phyloP scores from a whole-genome alignment of 1,140 invertebrate genomes.

The Solenopsis fugax region DNA sequence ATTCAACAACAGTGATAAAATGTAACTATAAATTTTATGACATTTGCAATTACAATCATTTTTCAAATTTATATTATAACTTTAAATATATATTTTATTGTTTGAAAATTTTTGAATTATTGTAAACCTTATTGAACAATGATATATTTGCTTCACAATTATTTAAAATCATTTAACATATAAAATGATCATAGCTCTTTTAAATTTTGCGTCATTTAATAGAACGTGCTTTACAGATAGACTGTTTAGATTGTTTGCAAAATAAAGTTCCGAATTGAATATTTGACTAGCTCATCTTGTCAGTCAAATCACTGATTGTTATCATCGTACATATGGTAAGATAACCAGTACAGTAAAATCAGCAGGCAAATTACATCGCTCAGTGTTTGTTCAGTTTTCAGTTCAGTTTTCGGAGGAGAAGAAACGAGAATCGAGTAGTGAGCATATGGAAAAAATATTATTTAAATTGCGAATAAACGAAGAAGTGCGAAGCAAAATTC shows the following conservation, averaged over 20 bases:
- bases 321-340: not conserved
- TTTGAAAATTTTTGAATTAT: not conserved
- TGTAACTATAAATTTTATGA: not conserved
- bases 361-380: not conserved
- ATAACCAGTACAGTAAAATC: not conserved
- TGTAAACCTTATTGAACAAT: not conserved
- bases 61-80: not conserved
- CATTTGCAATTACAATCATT: not conserved
- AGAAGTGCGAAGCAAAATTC: not conserved
- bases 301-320: not conserved
- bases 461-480: not conserved
- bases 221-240: too few relatives aligned
- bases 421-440: not conserved
- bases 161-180: not conserved
- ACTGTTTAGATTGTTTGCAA: not conserved
- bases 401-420: not conserved
- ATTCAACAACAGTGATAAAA: not conserved
- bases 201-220: not conserved
- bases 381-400: constrained; percentile 3
- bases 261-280: not conserved
- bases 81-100: not conserved
- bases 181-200: not conserved
- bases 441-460: not conserved
- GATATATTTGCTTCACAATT: not conserved
- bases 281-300: too few relatives aligned